Evolutionary conservation across 2,888 invertebrate species (phyloP).

Genomic region (Oxyteleia sp.): DNA sequence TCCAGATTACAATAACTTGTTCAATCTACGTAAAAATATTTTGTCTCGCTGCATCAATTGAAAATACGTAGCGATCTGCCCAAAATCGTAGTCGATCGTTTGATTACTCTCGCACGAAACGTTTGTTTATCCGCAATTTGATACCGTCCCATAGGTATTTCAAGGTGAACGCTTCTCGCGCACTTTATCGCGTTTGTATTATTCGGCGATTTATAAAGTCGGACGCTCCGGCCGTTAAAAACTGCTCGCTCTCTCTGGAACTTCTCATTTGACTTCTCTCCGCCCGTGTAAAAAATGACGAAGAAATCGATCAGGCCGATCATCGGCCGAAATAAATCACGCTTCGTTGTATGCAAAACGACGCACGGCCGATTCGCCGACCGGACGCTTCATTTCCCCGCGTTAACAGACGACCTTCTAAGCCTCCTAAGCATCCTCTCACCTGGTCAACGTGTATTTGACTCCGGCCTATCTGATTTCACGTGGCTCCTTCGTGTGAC

Average conservation of each 20-base stretch:
- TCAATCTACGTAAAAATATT: no score
- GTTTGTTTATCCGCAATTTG: conserved; percentile 25
- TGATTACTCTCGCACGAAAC: no score
- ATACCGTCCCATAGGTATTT: conserved; percentile 33
- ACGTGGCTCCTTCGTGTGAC: conserved; percentile 66
- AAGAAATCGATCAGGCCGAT: conserved; percentile 55
- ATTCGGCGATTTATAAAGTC: conserved; percentile 49
- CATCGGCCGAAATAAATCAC: conserved; percentile 64
- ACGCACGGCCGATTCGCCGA: neutral
- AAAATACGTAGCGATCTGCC: no score
- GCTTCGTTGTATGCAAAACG: conserved; percentile 61
- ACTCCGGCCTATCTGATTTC: conserved; percentile 69
- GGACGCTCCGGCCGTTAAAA: conserved; percentile 32
- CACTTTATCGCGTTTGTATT: conserved; percentile 46
- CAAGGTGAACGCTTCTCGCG: conserved; percentile 44
- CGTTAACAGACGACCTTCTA: conserved; percentile 73
- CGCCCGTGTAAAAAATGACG: conserved; percentile 63
- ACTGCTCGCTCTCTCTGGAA: conserved; percentile 12
- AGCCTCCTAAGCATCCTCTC: conserved; percentile 69
- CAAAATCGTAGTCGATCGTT: no score
- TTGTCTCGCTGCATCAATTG: no score
- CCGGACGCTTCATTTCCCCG: conserved; percentile 67
- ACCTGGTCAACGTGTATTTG: conserved; percentile 54
- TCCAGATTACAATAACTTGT: no score
- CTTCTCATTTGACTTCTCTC: conserved; percentile 12